These are phyloP conservation scores for Neoscelio sp. DNA, from an alignment of 2,888 invertebrate genomes.

Conservation along the genomic window DNA sequence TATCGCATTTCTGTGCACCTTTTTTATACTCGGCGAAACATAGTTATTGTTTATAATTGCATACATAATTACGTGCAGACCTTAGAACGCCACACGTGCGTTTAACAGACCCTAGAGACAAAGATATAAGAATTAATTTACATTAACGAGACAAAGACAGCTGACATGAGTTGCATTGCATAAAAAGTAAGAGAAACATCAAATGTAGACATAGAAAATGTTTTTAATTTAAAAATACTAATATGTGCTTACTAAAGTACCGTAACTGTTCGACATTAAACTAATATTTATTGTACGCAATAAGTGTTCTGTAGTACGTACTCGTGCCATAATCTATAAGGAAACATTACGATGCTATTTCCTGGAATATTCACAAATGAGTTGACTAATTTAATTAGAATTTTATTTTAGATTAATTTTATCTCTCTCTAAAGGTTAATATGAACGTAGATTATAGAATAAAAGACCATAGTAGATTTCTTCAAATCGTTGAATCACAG, in stretches of 20 bases:
- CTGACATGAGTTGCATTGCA: too few species aligned
- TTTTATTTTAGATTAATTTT: constrained; percentile 31
- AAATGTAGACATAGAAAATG: too few species aligned
- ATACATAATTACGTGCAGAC: too few species aligned
- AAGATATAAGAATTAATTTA: too few species aligned
- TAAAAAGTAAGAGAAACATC: too few species aligned
- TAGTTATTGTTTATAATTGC: too few species aligned
- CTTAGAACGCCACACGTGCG: too few species aligned
- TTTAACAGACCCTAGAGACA: too few species aligned
- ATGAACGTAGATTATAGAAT: constrained; percentile 46
- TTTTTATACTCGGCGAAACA: too few species aligned
- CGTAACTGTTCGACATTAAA: background rate
- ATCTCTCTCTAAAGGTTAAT: constrained; percentile 51
- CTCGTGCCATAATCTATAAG: background rate
- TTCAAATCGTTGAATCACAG: too few species aligned
- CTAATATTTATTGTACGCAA: constrained; percentile 19
- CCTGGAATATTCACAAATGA: constrained; percentile 22
- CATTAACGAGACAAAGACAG: too few species aligned
- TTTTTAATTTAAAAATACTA: background rate
- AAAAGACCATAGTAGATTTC: constrained; percentile 24
- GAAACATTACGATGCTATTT: constrained; percentile 11
- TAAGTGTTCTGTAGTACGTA: constrained; percentile 17
- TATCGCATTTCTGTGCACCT: too few species aligned
- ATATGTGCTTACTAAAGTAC: background rate
- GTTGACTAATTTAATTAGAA: constrained; percentile 49